Base-by-base conservation (phyloP, 2,113 vertebrate species). In the Rhabdomys dilectus region DNA sequence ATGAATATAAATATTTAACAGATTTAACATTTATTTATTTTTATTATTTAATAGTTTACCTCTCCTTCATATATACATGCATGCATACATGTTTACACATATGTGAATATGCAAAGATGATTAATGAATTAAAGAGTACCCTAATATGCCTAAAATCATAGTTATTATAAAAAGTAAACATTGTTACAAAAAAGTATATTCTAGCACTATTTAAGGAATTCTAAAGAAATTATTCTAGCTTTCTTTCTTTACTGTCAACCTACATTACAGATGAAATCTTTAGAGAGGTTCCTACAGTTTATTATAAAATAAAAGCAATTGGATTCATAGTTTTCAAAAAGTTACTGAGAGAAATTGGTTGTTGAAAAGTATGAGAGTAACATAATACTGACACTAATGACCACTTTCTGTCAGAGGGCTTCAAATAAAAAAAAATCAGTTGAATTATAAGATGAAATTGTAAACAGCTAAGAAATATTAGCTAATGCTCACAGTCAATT, bases 141-240 rank as follows among this genome's bases (percentile, higher is more conserved):
- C 26, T 51, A 94, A 91, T 26, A 7, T 51, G 26, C 26, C 1
- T 77, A 31, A 48, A 31, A 88, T 34, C n/a, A 22, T 31, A 7
- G 34, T 6, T 82, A 34, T 76, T 82, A 51, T 22, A 93, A 70
- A 93, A 93, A 42, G 24, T 45, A 80, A 93, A 80, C 53, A 86
- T 10, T 84, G 34, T 39, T 31, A 60, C 10, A 56, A 80, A 62
- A 91, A 22, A 58, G 72, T 16, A 56, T 64, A 86, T 22, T n/a
- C 22, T 7, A 36, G n/a, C 5, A 45, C 24, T 45, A 48, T 29
- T 24, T 76, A 17, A 78, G 9, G 15, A 31, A 81, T 56, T 72
- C 58, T 89, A 39, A 76, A 89, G 29, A 45, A 75, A 84, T 58
- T 45, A 58, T 34, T 9, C n/a, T 26, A 56, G 39, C 3, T 75